These are phyloP conservation scores for Reinhardtius hippoglossoides DNA, from an alignment of 2,113 vertebrate genomes.

Conservation along the genomic window DNA sequence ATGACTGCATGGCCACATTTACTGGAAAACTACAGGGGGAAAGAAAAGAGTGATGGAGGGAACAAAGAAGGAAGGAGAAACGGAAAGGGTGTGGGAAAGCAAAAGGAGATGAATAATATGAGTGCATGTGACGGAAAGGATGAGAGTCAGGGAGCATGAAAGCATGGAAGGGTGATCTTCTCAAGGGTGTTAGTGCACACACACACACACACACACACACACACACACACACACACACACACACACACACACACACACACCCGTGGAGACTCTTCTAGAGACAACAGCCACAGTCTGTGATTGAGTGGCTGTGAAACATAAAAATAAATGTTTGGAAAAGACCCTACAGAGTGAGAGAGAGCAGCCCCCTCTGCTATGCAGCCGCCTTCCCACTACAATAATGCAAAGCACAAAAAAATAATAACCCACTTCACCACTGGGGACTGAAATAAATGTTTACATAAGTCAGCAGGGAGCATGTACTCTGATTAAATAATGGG, in stretches of 20 bases:
- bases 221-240: neutral
- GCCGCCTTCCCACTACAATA: neutral
- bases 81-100: neutral
- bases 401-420: slow-evolving; percentile 4
- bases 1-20: slow-evolving; percentile 40
- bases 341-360: neutral
- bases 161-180: slow-evolving; percentile 10
- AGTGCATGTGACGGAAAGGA: slow-evolving; percentile 37
- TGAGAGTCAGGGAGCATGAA: slow-evolving; percentile 14
- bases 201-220: slow-evolving; percentile 5
- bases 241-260: slow-evolving; percentile 5
- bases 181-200: slow-evolving; percentile 17
- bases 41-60: neutral
- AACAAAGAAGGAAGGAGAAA: neutral
- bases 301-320: slow-evolving; percentile 6
- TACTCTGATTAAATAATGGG: slow-evolving; percentile 4
- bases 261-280: neutral
- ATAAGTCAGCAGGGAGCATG: neutral
- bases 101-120: neutral
- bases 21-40: slow-evolving; percentile 37
- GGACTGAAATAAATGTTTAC: neutral
- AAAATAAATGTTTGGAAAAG: slow-evolving; percentile 18
- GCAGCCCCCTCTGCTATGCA: neutral
- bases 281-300: slow-evolving; percentile 2
- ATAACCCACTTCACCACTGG: neutral